Evolutionary conservation across 2,888 invertebrate species (phyloP).

Genomic region (Sphecodes monilicornis): DNA sequence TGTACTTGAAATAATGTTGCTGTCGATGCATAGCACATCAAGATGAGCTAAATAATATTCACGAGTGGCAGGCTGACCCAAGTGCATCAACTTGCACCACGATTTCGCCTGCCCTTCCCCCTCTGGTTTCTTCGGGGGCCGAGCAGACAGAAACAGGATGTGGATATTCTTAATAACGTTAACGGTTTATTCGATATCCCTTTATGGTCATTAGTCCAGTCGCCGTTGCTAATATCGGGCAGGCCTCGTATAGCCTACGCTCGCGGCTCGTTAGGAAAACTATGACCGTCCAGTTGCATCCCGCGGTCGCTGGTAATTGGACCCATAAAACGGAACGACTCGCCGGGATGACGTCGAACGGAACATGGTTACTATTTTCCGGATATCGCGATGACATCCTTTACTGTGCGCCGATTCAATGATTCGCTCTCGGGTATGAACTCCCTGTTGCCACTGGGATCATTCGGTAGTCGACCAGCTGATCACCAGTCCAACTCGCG

Average conservation of each 20-base stretch:
- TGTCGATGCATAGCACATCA: not conserved
- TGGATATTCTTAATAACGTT: conserved; percentile 70
- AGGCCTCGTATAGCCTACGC: conserved; percentile 3
- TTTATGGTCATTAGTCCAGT: conserved; percentile 67
- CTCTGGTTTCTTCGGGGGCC: not conserved
- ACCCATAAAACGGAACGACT: conserved; percentile 41
- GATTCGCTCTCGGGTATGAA: not conserved
- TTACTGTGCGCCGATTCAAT: not conserved
- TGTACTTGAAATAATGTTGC: not conserved
- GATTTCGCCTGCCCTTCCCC: conserved; percentile 23
- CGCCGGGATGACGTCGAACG: conserved; percentile 17
- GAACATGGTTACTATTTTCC: conserved; percentile 12
- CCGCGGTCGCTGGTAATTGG: conserved; percentile 50
- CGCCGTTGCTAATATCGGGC: conserved; percentile 58
- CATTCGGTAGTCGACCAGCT: not conserved
- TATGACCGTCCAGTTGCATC: conserved; percentile 40
- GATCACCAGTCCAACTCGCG: not conserved
- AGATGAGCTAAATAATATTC: conserved; percentile 30
- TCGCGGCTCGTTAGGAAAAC: conserved; percentile 57
- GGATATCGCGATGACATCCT: not conserved
- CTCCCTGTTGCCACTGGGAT: not conserved
- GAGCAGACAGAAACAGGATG: conserved; percentile 52
- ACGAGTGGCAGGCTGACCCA: conserved; percentile 4
- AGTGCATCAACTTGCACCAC: conserved; percentile 14
- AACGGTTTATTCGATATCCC: conserved; percentile 63